Base-by-base conservation (phyloP, 2,113 vertebrate genomes). In the Apaloderma vittatum region DNA sequence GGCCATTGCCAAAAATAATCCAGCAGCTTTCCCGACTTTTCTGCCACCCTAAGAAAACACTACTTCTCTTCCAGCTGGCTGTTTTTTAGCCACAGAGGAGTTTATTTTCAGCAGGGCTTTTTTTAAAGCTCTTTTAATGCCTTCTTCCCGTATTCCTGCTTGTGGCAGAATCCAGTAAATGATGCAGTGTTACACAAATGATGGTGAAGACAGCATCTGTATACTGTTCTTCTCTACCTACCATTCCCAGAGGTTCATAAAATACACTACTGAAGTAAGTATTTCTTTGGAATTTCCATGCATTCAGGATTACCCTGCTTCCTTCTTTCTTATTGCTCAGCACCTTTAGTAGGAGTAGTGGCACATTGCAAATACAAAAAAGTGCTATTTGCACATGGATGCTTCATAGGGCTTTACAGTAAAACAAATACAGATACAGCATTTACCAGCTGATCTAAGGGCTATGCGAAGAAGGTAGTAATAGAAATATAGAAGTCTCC, bases 1-100 rank as follows among this genome's bases (percentile, higher is more conserved):
- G 54, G 57, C 71, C 75, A 49, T 74, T 85, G 97, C 98, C 98
- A 98, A 97, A 98, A 98, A 96, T 92, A 98, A 98, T 97, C 95
- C 78, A 97, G 94, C 88, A 93, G 65, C 86, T 97, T 97, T 98
- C 97, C 96, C 95, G 54, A 96, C 93, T 97, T 96, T 86, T 96
- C 88, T 98, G 74, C 81, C 86, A 98, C 95, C 87, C 97, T 98
- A 97, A 90, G 94, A 98, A 98, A 98, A 98, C 89, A 97, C 85
- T 87, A 54, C 55, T 88, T 96, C 45, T 54, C 77, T 97, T 98
- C 95, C 98, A 98, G 91, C 94, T 97, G 97, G 96, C 97, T 90
- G 91, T 37, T 89, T 93, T 98, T 97, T 96, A 97, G 97, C 98
- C 98, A 98, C 98, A 97, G 88, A 94, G 88, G 91, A 90, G 88